These are phyloP conservation scores for Cancer borealis DNA, from an alignment of 2,888 invertebrate genomes.

Conservation along the genomic window DNA sequence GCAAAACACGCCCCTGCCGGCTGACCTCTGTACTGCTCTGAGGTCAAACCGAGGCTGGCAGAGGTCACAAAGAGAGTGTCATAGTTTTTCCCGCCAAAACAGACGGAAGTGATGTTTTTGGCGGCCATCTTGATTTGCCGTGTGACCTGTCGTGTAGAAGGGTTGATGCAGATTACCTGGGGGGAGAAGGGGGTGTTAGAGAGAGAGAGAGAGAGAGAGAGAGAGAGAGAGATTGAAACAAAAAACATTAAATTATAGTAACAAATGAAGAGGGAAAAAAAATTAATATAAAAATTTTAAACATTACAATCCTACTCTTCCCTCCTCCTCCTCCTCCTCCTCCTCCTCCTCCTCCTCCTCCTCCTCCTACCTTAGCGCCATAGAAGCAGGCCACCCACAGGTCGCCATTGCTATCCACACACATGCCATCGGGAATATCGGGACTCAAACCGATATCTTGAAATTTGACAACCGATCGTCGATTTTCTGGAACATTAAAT, in stretches of 20 bases:
- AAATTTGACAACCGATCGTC: conserved; percentile 77
- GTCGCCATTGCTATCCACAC: conserved; percentile 86
- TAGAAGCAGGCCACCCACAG: conserved; percentile 82
- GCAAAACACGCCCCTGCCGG: conserved; percentile 57
- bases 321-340: background rate
- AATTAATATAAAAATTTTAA: no score
- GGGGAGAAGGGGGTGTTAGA: background rate
- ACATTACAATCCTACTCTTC: background rate
- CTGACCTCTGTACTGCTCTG: conserved; percentile 9
- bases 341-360: background rate
- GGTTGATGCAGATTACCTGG: background rate
- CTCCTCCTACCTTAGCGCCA: conserved; percentile 84
- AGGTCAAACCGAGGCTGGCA: background rate
- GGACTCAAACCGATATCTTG: conserved; percentile 78
- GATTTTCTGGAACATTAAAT: conserved; percentile 42
- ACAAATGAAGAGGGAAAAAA: no score
- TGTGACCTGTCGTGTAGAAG: background rate
- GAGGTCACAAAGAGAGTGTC: conserved; percentile 55
- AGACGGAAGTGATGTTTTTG: conserved; percentile 52
- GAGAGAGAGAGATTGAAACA: no score
- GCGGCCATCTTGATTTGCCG: background rate
- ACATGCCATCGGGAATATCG: conserved; percentile 83
- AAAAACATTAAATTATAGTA: no score
- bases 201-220: background rate
- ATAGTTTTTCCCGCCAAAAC: conserved; percentile 58